Evolutionary conservation across 2,113 vertebrate genomes (phyloP).

Genomic region (Cololabis saira): DNA sequence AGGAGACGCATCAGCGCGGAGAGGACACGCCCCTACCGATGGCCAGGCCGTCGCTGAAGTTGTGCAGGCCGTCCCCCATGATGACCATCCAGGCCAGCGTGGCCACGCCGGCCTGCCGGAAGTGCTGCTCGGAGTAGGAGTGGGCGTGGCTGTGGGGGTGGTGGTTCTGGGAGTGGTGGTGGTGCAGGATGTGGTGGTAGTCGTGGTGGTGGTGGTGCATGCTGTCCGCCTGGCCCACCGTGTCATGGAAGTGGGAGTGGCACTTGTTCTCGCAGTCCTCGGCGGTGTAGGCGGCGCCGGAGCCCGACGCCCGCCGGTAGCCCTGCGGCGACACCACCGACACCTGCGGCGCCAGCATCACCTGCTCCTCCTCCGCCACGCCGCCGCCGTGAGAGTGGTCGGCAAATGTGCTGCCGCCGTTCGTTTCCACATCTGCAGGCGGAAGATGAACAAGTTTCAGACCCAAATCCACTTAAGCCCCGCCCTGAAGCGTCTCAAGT

Average conservation of each 20-base stretch:
- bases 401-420: slow-evolving; percentile 76
- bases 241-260: slow-evolving; percentile 97
- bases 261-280: slow-evolving; percentile 97
- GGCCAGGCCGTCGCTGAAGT: slow-evolving; percentile 95
- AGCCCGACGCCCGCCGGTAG: slow-evolving; percentile 60
- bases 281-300: slow-evolving; percentile 81
- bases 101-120: slow-evolving; percentile 92
- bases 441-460: rapidly evolving
- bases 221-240: slow-evolving; percentile 91
- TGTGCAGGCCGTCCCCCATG: slow-evolving; percentile 97
- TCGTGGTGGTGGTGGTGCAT: slow-evolving; percentile 96
- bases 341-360: slow-evolving; percentile 89
- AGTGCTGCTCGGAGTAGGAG: slow-evolving; percentile 91
- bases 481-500: too few relatives aligned
- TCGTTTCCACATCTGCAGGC: slow-evolving; percentile 70
- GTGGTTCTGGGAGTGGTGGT: slow-evolving; percentile 98
- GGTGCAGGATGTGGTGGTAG: slow-evolving; percentile 98
- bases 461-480: too few relatives aligned
- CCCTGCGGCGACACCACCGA: slow-evolving; percentile 73
- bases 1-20: not conserved
- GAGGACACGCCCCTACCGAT: slow-evolving; percentile 76
- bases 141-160: slow-evolving; percentile 96
- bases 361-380: slow-evolving; percentile 91
- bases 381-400: slow-evolving; percentile 73
- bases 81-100: slow-evolving; percentile 98